Percentiles rank a stretch among this genome's conserved stretches.
Evolutionary conservation across 2,797 vertebrate species (phyloP).

Genomic region (Halcyon badia): DNA sequence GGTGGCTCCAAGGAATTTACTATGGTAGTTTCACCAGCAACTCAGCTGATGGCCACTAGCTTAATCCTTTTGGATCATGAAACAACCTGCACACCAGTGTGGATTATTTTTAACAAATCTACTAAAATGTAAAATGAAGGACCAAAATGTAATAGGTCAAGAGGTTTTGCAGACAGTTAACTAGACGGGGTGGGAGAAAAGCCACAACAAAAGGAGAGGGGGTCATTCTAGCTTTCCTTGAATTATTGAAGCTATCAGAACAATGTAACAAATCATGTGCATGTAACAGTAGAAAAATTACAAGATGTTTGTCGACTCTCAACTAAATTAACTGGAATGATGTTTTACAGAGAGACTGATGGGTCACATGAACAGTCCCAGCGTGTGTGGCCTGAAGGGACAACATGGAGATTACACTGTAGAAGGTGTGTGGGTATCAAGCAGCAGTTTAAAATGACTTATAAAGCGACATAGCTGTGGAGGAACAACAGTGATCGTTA

Average conservation of each 20-base stretch:
- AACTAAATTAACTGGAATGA: not conserved
- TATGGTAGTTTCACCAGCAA: not conserved
- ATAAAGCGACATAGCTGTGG: not conserved
- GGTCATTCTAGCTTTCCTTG: not conserved
- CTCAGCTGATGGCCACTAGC: not conserved
- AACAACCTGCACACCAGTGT: not conserved
- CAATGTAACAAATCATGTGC: not conserved
- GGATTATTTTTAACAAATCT: not conserved
- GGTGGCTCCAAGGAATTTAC: not conserved
- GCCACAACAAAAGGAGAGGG: not conserved
- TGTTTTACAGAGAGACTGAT: not conserved
- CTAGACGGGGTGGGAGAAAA: not conserved
- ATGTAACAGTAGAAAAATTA: not conserved
- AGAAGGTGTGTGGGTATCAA: not conserved
- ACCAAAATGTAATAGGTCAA: not conserved
- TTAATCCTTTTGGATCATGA: not conserved
- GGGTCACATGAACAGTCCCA: not conserved
- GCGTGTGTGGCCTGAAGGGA: fast-evolving
- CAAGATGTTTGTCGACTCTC: not conserved
- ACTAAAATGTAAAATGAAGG: not conserved
- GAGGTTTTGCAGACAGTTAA: not conserved
- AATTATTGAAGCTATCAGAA: not conserved
- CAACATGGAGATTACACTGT: not conserved
- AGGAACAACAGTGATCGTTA: not conserved
- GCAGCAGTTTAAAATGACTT: not conserved